These are phyloP conservation scores for Holothuria leucospilota DNA, from an alignment of 53 echinoderm and acorn worm genomes.

Conservation along the genomic window DNA sequence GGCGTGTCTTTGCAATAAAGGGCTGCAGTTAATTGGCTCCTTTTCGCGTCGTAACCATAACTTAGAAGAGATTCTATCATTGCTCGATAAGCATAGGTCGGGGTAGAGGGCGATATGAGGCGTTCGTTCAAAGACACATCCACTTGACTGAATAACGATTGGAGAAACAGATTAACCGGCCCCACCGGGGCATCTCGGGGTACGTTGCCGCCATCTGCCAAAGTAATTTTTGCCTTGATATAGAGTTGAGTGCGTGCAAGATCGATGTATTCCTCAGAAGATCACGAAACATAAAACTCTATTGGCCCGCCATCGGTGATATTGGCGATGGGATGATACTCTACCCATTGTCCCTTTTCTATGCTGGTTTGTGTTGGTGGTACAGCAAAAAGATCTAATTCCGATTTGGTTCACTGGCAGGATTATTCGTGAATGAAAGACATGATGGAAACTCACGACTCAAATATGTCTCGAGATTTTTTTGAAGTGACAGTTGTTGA, in stretches of 20 bases:
- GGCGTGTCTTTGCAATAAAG: constrained; percentile 47
- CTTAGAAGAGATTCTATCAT: constrained; percentile 52
- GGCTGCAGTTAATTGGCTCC: not conserved
- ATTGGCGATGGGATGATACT: too few relatives aligned
- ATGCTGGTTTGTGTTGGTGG: too few relatives aligned
- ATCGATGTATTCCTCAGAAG: constrained; percentile 63
- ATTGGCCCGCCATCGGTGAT: constrained; percentile 30
- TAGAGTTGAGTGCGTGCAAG: constrained; percentile 58
- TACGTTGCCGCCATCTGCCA: not conserved
- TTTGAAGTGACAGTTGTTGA: too few relatives aligned
- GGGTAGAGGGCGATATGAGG: too few relatives aligned
- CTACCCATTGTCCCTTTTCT: too few relatives aligned
- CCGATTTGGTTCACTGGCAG: not conserved
- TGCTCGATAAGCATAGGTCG: too few relatives aligned
- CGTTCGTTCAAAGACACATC: too few relatives aligned
- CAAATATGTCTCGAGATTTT: too few relatives aligned
- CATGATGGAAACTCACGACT: too few relatives aligned
- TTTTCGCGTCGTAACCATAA: constrained; percentile 64
- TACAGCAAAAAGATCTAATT: not conserved
- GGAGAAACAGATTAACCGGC: constrained; percentile 60
- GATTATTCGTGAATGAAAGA: too few relatives aligned
- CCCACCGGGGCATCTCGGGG: not conserved
- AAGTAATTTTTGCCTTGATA: constrained; percentile 49
- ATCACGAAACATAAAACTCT: constrained; percentile 60
- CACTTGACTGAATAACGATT: constrained; percentile 21